A percentile compares a stretch with the other conserved stretches of the same genome.
phyloP scores from a whole-genome alignment of 2,797 vertebrate species.

The Rousettus madagascariensis region DNA sequence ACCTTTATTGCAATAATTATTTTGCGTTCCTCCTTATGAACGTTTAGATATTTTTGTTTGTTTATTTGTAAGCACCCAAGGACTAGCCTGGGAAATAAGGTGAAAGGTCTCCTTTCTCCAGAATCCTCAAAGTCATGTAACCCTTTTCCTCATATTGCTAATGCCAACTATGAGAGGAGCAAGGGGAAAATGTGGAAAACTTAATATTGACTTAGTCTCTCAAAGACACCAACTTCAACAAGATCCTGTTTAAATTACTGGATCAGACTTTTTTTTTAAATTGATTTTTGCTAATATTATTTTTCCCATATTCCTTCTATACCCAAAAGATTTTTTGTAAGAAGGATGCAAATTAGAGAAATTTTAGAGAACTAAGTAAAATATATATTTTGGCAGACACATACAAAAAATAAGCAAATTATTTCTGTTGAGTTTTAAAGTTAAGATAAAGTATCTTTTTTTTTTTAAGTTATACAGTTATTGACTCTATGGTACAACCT shows the following conservation, averaged over 20 bases:
- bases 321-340: not conserved
- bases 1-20: not conserved
- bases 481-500: not conserved
- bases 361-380: not conserved
- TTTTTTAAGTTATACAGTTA: not conserved
- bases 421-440: not conserved
- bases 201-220: not conserved
- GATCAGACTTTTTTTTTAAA: not conserved
- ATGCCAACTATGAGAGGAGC: not conserved
- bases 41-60: not conserved
- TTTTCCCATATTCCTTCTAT: not conserved
- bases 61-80: not conserved
- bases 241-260: not conserved
- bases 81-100: not conserved
- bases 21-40: not conserved
- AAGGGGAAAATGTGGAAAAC: not conserved
- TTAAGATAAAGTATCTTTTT: not conserved
- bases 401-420: not conserved
- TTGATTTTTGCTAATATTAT: not conserved
- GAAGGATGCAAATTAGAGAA: not conserved
- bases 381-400: not conserved
- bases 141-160: not conserved
- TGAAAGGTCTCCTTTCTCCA: not conserved
- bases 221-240: not conserved
- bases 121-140: not conserved